A percentile compares a stretch with the other conserved stretches of the same genome.
Evolutionary conservation across 2,797 vertebrate species (phyloP).

Genomic region (Anguilla pacifica): DNA sequence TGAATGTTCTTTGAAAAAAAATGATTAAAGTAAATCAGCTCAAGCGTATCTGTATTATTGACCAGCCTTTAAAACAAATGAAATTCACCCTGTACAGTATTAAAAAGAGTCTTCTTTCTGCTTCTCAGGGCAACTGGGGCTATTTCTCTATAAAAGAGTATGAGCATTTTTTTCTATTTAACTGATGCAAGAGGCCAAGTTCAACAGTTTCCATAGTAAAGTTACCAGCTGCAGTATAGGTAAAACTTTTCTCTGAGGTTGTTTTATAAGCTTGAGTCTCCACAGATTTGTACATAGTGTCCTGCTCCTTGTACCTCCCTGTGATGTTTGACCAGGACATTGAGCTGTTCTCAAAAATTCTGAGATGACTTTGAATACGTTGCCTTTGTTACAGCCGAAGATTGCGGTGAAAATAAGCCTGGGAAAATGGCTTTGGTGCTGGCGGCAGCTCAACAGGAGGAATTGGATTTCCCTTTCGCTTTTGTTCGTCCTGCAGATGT

Average conservation of each 20-base stretch:
- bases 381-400: conserved; percentile 50
- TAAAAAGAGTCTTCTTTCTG: not conserved
- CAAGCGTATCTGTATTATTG: not conserved
- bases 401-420: conserved; percentile 58
- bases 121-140: not conserved
- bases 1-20: not conserved
- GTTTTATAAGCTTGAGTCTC: not conserved
- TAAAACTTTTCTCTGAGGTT: not conserved
- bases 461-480: conserved; percentile 59
- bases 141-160: not conserved
- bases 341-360: conserved; percentile 37
- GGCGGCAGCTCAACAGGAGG: conserved; percentile 62
- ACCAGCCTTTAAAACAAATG: not conserved
- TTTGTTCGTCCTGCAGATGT: conserved; percentile 50
- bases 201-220: not conserved
- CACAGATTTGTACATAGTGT: not conserved
- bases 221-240: not conserved
- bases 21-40: not conserved
- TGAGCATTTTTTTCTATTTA: not conserved
- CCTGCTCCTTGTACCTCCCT: no score
- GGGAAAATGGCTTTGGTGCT: conserved; percentile 62
- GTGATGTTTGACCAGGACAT: conserved; percentile 8
- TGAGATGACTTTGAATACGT: conserved; percentile 21
- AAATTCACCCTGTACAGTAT: not conserved
- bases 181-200: not conserved